Evolutionary conservation across 2,888 invertebrate genomes (phyloP).

Genomic region (Lasioglossum lativentre): DNA sequence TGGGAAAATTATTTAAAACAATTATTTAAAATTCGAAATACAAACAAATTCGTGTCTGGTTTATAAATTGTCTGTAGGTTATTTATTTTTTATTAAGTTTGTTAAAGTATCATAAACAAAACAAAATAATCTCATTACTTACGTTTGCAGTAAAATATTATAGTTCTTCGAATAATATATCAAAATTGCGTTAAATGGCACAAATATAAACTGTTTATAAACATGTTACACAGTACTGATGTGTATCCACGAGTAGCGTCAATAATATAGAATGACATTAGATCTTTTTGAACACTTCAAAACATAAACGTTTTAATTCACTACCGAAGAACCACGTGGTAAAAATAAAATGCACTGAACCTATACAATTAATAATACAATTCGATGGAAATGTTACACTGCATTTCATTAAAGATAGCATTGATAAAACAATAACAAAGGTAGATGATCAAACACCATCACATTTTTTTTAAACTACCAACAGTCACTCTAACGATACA

Average conservation of each 20-base stretch:
- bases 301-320: conserved; percentile 45
- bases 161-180: conserved; percentile 40
- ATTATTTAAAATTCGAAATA: not conserved
- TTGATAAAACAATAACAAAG: conserved; percentile 44
- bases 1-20: not conserved
- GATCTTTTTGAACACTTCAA: conserved; percentile 23
- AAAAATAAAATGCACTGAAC: conserved; percentile 39
- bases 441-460: conserved; percentile 45
- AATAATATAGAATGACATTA: conserved; percentile 32
- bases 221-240: conserved; percentile 44
- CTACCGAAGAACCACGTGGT: conserved; percentile 50
- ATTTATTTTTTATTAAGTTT: not conserved
- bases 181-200: conserved; percentile 52
- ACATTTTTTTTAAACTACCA: conserved; percentile 49
- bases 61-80: conserved; percentile 19
- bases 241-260: conserved; percentile 12
- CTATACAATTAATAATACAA: conserved; percentile 30
- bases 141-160: conserved; percentile 52
- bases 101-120: not conserved
- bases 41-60: not conserved
- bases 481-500: conserved; percentile 35
- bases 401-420: conserved; percentile 47
- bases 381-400: conserved; percentile 38
- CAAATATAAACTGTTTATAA: conserved; percentile 52
- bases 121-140: conserved; percentile 29